Evolutionary conservation across 2,888 invertebrate species (phyloP), one percentile per base, ranked within the genome.

Genomic region (Platycheirus albimanus): DNA sequence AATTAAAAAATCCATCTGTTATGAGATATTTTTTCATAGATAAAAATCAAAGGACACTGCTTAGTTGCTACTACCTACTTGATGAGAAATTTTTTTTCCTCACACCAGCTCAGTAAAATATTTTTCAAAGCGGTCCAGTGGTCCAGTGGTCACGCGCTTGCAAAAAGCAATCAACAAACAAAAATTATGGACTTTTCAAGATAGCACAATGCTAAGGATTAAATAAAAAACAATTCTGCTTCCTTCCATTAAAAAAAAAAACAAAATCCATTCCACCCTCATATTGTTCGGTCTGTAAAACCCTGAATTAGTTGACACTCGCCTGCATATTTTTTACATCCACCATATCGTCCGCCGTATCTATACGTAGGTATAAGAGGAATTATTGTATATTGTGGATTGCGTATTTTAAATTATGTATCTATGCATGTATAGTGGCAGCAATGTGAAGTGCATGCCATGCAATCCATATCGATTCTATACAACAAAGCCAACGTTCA

Each of bases 261-360:
- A 47, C 11, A 20, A 24, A 38, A 5, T 38, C 10, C 56, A 56
- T 24, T 4, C 24, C 3, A 24, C 56, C 56, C 56, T 56, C 38
- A 38, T 56, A 54, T n/a, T n/a, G 24, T 56, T 56, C 20, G 19
- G 36, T 56, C 56, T 56, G 56, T 56, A 36, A n/a, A 38, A 56
- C 56, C 56, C 56, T 20, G 56, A 56, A 56, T 56, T 54, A 54
- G 36, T 54, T 20, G 19, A 54, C 33, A 13, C 36, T 33, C 19
- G 33, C 20, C 20, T 38, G 36, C 13, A 20, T 56, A 38, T 20
- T 19, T 20, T 38, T n/a, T 6, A 52, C n/a, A n/a, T n/a, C n/a
- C n/a, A n/a, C n/a, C n/a, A n/a, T n/a, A 33, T 1, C 13, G 33
- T 52, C 52, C 17, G 36, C 3, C 24, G 24, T n/a, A n/a, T 38